Evolutionary conservation across 2,797 vertebrate genomes (phyloP).

Genomic region (Danio kyathit): DNA sequence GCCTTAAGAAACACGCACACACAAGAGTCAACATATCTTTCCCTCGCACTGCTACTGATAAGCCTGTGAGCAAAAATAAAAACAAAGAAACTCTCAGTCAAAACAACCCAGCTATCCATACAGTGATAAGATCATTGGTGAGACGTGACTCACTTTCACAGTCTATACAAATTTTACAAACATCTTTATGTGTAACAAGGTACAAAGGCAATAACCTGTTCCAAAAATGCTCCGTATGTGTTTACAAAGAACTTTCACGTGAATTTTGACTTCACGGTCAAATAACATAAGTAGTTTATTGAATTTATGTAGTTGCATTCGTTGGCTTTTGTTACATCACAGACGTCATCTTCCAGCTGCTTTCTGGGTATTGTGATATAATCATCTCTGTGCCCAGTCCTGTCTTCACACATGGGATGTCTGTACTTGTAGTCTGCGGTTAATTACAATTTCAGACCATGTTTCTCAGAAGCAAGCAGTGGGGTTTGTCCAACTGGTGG

Average conservation of each 20-base stretch:
- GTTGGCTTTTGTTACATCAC: neutral
- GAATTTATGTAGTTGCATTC: neutral
- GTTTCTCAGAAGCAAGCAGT: conserved; percentile 50
- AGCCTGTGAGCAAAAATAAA: conserved; percentile 21
- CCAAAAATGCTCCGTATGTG: neutral
- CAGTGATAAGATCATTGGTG: conserved; percentile 40
- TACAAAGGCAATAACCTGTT: neutral
- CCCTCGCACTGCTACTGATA: conserved; percentile 29
- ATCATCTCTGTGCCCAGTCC: conserved; percentile 5
- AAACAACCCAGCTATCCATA: conserved; percentile 36
- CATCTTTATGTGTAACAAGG: neutral
- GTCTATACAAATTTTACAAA: neutral
- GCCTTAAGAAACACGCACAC: conserved; percentile 16
- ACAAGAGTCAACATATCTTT: conserved; percentile 44
- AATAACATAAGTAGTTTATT: neutral
- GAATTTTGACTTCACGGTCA: neutral
- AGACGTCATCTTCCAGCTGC: neutral
- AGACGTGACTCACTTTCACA: conserved; percentile 23
- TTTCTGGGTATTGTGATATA: conserved; percentile 35
- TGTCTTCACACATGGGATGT: neutral
- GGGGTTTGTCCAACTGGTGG: conserved; percentile 23
- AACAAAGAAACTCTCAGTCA: conserved; percentile 38
- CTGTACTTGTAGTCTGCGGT: conserved; percentile 1
- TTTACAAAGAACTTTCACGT: neutral
- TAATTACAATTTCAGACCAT: conserved; percentile 48